Evolutionary conservation across 2,888 invertebrate species (phyloP).

Genomic region (Temnothorax rugatulus): DNA sequence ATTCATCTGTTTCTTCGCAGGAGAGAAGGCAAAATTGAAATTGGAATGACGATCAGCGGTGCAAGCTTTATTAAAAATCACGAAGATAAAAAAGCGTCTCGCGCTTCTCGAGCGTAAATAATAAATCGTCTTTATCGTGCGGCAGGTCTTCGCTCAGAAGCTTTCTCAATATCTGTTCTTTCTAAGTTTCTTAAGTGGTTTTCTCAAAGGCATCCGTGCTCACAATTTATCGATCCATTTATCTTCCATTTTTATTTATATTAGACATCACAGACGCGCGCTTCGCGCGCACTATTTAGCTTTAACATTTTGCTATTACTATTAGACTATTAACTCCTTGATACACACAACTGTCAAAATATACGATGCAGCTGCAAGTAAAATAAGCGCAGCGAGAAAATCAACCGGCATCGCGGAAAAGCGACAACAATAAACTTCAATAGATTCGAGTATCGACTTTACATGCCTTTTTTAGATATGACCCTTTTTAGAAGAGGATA

Average conservation of each 20-base stretch:
- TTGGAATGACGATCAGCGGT: not conserved
- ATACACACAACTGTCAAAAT: too few species aligned
- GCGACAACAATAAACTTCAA: too few species aligned
- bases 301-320: too few species aligned
- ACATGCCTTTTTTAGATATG: too few species aligned
- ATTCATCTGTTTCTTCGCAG: not conserved
- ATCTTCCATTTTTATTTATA: slow-evolving; percentile 26
- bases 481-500: too few species aligned
- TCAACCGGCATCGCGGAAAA: too few species aligned
- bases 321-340: too few species aligned
- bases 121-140: slow-evolving; percentile 26
- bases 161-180: slow-evolving; percentile 12
- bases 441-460: too few species aligned
- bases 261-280: too few species aligned
- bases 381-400: too few species aligned
- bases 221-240: slow-evolving; percentile 36
- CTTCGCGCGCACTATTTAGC: too few species aligned
- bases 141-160: not conserved
- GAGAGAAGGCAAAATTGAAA: not conserved
- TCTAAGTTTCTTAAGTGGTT: not conserved
- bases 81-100: not conserved
- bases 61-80: slow-evolving; percentile 29
- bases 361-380: too few species aligned
- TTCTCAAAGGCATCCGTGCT: not conserved
- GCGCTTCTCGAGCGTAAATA: slow-evolving; percentile 29